Evolutionary conservation across 2,888 invertebrate species (phyloP), one percentile per base, ranked within the genome.

Genomic region (Parnassius orleans): DNA sequence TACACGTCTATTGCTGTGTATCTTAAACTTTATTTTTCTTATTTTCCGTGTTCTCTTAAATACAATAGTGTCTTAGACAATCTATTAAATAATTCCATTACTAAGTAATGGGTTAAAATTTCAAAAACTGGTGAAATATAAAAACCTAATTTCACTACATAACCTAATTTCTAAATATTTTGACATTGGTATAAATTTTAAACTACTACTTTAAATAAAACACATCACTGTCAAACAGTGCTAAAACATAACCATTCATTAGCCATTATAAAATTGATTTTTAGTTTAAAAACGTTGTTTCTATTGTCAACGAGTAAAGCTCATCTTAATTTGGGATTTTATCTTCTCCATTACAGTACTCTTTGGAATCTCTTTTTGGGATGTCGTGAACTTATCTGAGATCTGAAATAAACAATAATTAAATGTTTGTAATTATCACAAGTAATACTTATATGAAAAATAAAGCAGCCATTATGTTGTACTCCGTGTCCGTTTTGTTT

Each of bases 241-340:
- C 14, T 55, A 47, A 5, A 53, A 41, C n/a, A 46, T 52, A 42
- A 15, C 1, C 33, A 24, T 24, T 33, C 2, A 50, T 63, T 42
- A 42, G 33, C 33, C 41, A 43, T 57, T 57, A 19, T n/a, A 11
- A 15, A 56, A 42, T 47, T 46, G n/a, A 47, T 55, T 33, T 11
- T 48, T 48, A 50, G 12, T 48, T 60, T 60, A 64, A 66, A 67
- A 72, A 69, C 72, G 68, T 68, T 69, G 53, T 79, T 77, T 73
- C 86, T 86, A 87, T 87, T 87, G 87, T 87, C 87, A 81, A 79
- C 68, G 60, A 74, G 80, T 86, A 86, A 87, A 87, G 87, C 87
- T 87, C 85, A 65, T 62, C 57, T 65, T 64, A 51, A 64, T 44
- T 60, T 63, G 63, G 19, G 63, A 63, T 60, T 63, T 60, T 56